A percentile compares a stretch with the other conserved stretches of the same genome.
These are phyloP conservation scores for Petrocephalus microphthalmus DNA, from an alignment of 2,113 vertebrate genomes.

Conservation along the genomic window DNA sequence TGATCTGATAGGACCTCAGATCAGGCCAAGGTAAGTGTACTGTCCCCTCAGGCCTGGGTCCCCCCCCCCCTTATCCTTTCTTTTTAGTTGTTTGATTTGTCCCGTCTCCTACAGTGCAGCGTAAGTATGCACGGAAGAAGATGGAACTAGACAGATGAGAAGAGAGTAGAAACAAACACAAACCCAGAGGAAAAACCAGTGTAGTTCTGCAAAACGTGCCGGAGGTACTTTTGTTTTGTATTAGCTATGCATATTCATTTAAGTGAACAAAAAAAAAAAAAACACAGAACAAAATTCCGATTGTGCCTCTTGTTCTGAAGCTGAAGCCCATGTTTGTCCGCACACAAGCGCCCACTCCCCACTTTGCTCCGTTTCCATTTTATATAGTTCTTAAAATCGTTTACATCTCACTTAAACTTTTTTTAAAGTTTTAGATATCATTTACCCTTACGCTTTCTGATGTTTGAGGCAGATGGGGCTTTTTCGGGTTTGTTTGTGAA, in stretches of 20 bases:
- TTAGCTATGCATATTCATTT: slow-evolving; percentile 62
- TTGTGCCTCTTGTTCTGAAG: slow-evolving; percentile 37
- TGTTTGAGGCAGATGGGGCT: slow-evolving; percentile 67
- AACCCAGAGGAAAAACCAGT: slow-evolving; percentile 96
- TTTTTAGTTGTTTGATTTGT: slow-evolving; percentile 49
- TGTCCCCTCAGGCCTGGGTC: slow-evolving; percentile 50
- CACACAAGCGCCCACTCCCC: slow-evolving; percentile 11
- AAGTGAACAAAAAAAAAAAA: slow-evolving; percentile 34
- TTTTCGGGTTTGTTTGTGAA: slow-evolving; percentile 56
- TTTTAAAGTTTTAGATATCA: slow-evolving; percentile 4
- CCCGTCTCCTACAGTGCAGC: slow-evolving; percentile 77
- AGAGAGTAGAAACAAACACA: slow-evolving; percentile 91
- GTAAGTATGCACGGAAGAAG: slow-evolving; percentile 99
- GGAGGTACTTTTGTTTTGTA: slow-evolving; percentile 97
- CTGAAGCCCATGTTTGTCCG: slow-evolving; percentile 36
- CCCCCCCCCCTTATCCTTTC: slow-evolving; percentile 46
- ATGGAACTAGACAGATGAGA: slow-evolving; percentile 96
- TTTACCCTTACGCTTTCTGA: slow-evolving; percentile 7
- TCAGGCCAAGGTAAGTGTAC: slow-evolving; percentile 99
- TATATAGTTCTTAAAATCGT: slow-evolving; percentile 23
- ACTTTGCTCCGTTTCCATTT: slow-evolving; percentile 24
- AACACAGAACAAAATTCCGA: slow-evolving; percentile 39
- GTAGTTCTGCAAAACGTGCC: slow-evolving; percentile 97
- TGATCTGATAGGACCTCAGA: slow-evolving; percentile 99
- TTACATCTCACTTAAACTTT: slow-evolving; percentile 12